Conservation (phyloP, 1,140 invertebrate genomes). For the Goniozus legneri region DNA sequence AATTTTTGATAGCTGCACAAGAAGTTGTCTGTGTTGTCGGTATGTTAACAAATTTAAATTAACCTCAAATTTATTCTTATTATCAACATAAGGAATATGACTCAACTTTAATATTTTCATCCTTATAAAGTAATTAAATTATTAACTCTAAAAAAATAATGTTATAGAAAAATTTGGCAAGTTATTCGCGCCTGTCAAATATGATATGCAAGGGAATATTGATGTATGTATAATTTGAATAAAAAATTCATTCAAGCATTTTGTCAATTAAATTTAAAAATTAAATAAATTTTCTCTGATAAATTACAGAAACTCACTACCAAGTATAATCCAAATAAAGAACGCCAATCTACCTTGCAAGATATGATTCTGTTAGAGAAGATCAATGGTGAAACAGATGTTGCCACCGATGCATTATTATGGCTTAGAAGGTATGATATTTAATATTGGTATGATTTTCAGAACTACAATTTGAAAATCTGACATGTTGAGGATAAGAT, state of each 20-base stretch:
- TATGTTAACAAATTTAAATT: constrained; percentile 40
- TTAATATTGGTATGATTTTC: constrained; percentile 10
- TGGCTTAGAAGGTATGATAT: constrained; percentile 65
- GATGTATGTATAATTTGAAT: constrained; percentile 58
- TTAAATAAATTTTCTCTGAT: neutral
- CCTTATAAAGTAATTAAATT: constrained; percentile 5
- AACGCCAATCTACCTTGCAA: constrained; percentile 60
- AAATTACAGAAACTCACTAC: constrained; percentile 62
- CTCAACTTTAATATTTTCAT: neutral
- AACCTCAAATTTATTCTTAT: neutral
- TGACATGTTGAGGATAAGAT: too few species aligned
- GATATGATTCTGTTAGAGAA: constrained; percentile 64
- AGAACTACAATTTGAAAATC: constrained; percentile 9
- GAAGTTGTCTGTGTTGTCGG: constrained; percentile 62
- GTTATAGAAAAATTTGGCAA: constrained; percentile 69
- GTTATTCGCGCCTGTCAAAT: constrained; percentile 67
- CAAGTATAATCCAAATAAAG: constrained; percentile 54
- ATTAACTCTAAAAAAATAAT: constrained; percentile 8
- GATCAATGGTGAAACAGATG: constrained; percentile 41
- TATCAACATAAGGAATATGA: neutral
- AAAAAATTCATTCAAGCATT: neutral
- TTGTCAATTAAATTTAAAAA: neutral
- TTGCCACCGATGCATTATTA: constrained; percentile 61
- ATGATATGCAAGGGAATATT: constrained; percentile 72
- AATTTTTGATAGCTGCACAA: constrained; percentile 61